A percentile compares a stretch with the other conserved stretches of the same genome.
Conservation (phyloP, 2,797 vertebrate genomes). For the Perodicticus potto region DNA sequence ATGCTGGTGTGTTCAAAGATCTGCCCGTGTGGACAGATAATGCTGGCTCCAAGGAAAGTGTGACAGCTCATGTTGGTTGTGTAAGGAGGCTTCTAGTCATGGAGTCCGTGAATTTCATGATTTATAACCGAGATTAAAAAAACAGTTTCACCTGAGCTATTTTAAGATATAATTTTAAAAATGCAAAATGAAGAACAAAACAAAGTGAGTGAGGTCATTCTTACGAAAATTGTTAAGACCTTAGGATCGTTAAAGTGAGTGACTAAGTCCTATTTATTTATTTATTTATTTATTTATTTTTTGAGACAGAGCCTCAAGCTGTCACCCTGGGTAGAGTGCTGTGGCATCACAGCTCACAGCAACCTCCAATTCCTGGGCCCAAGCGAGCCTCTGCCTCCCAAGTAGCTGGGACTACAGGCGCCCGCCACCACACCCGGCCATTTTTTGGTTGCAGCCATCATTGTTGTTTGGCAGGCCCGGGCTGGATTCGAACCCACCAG, state of each 20-base stretch:
- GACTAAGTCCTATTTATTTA: neutral
- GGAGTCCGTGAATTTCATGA: neutral
- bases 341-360: no score
- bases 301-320: no score
- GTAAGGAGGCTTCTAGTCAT: neutral
- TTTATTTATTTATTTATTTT: no score
- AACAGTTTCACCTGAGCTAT: neutral
- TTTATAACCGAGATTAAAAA: neutral
- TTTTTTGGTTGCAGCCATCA: no score
- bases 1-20: neutral
- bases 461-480: no score
- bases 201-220: neutral
- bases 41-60: neutral
- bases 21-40: neutral
- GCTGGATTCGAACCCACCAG: no score
- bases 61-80: accelerated
- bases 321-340: no score
- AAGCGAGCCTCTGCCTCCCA: no score
- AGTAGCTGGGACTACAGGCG: no score
- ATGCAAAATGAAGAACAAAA: neutral
- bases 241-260: neutral
- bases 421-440: no score
- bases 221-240: neutral
- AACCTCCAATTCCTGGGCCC: no score
- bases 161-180: constrained; percentile 48